Conservation (phyloP, 2,888 invertebrate genomes). For the Blastobasis adustella region DNA sequence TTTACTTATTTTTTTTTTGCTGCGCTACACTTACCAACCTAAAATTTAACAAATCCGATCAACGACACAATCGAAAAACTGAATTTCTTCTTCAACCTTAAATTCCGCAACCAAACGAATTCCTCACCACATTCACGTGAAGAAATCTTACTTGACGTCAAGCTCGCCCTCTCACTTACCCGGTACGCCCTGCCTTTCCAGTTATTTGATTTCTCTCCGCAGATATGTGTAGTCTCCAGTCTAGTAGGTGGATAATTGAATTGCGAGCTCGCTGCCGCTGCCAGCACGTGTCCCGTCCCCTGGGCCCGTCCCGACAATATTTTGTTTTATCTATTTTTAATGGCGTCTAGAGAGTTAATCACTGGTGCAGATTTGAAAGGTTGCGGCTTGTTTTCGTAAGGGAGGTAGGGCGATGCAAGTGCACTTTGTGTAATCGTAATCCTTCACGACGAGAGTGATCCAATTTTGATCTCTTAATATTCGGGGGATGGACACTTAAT, state of each 20-base stretch:
- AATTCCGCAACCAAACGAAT: not conserved
- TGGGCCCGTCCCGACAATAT: conserved; percentile 50
- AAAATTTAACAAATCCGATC: too few species aligned
- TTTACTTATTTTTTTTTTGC: too few species aligned
- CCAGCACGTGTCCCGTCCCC: conserved; percentile 44
- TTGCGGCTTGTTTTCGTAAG: conserved; percentile 27
- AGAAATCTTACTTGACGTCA: not conserved
- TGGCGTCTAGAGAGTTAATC: conserved; percentile 56
- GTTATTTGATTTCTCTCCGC: conserved; percentile 41
- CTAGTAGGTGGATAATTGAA: conserved; percentile 55
- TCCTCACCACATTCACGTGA: not conserved
- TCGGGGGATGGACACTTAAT: too few species aligned
- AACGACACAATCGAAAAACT: too few species aligned
- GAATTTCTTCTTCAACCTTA: too few species aligned
- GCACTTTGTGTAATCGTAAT: not conserved
- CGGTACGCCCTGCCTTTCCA: conserved; percentile 22
- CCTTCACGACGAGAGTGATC: not conserved
- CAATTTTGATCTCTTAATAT: too few species aligned
- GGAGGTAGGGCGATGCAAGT: not conserved
- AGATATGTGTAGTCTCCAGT: conserved; percentile 30
- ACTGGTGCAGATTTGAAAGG: conserved; percentile 48
- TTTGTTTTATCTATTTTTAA: conserved; percentile 70
- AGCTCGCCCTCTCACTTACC: conserved; percentile 13
- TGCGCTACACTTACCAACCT: too few species aligned
- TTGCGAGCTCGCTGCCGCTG: conserved; percentile 43